A percentile compares a stretch with the other conserved stretches of the same genome.
phyloP scores from a whole-genome alignment of 1,140 invertebrate species.

The Lerema accius region DNA sequence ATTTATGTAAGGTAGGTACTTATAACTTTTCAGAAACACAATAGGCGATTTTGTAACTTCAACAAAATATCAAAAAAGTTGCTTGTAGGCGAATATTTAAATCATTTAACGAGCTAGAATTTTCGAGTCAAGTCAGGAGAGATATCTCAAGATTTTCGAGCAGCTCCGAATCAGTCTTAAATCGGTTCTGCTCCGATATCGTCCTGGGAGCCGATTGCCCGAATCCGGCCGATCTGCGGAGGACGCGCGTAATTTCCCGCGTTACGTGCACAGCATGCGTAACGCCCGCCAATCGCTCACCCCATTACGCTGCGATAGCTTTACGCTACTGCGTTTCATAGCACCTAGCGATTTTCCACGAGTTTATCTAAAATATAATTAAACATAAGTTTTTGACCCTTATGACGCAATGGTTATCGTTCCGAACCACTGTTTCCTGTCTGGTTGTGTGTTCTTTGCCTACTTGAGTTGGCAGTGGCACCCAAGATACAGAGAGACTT shows the following conservation, averaged over 20 bases:
- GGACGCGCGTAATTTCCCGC: conserved; percentile 70
- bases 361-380: background rate
- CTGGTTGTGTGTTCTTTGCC: too few species aligned
- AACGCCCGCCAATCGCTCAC: conserved; percentile 71
- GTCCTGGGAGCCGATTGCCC: conserved; percentile 71
- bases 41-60: too few species aligned
- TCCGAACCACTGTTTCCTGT: too few species aligned
- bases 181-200: conserved; percentile 24
- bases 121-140: background rate
- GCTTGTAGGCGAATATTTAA: too few species aligned
- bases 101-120: background rate
- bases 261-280: conserved; percentile 68
- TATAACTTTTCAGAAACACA: too few species aligned
- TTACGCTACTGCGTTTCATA: conserved; percentile 15
- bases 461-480: too few species aligned
- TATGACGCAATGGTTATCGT: too few species aligned
- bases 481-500: too few species aligned
- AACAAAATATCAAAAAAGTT: too few species aligned
- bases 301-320: conserved; percentile 71
- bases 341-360: conserved; percentile 29
- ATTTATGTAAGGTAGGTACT: too few species aligned
- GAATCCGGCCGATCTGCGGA: conserved; percentile 62
- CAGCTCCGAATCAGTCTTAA: conserved; percentile 7
- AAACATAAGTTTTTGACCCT: too few species aligned
- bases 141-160: background rate